Evolutionary conservation across 2,113 vertebrate species (phyloP), one percentile per base, ranked within the genome.

Genomic region (Marmota monax): DNA sequence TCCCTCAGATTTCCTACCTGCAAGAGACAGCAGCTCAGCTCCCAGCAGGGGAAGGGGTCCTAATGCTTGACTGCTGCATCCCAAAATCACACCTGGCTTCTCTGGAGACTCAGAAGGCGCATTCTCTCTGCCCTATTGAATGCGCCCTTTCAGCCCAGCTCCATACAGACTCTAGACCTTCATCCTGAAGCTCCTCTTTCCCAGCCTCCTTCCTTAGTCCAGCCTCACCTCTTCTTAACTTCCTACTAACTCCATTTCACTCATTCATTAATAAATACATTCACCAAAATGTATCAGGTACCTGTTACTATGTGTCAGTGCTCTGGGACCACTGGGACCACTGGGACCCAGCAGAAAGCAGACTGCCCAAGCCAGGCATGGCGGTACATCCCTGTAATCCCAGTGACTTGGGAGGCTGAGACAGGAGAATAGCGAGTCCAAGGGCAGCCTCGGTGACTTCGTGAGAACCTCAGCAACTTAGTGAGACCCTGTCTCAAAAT

Each of bases 121-220:
- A 56, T 3, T n/a, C 18, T 42, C 25, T 32, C 45, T 27, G 3
- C 34, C 29, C 37, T 18, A 2, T 0, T 8, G 12, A 32, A 7
- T 17, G 8, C 37, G 42, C 25, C n/a, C 96, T 82, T 45, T 45
- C 20, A 51, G 58, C 45, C 37, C 69, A 89, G 69, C 27, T 89
- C 39, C 65, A 76, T 1, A 51, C 25, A 70, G 72, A 88, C 56
- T 85, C 63, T 67, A 63, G 53, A 45, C 23, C 85, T 67, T 34
- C 63, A n/a, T 34, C 56, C 18, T 82, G 69, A 5, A 29, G 5
- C 32, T 23, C 39, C 34, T 20, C 13, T 34, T 76, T 86, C 53
- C 22, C 34, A 39, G 22, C 23, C 37, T 51, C 61, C 88, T 65
- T 74, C 61, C 0, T 0, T 4, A 25, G 72, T 51, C 72, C 84